phyloP scores from a whole-genome alignment of 2,888 invertebrate genomes.

The Ecdyonurus torrentis region DNA sequence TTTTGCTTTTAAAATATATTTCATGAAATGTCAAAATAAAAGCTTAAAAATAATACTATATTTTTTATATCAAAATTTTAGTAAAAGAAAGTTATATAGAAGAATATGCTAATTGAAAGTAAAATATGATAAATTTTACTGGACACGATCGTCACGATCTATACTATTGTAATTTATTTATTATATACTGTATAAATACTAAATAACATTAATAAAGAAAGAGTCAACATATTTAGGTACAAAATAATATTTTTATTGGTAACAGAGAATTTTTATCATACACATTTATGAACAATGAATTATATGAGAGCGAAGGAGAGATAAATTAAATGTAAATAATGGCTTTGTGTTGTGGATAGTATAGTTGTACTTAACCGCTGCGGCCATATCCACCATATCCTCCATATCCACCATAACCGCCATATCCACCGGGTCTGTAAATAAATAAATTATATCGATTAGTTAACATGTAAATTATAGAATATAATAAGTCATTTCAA shows the following conservation, averaged over 20 bases:
- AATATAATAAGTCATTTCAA: too few species aligned
- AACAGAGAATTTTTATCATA: background rate
- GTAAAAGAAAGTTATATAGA: too few species aligned
- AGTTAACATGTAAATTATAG: too few species aligned
- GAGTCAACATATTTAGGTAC: background rate
- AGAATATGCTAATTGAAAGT: too few species aligned
- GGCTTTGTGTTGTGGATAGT: background rate
- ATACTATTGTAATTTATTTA: too few species aligned
- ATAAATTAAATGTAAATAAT: background rate
- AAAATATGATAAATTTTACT: background rate
- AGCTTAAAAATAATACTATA: too few species aligned
- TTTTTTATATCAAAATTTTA: too few species aligned
- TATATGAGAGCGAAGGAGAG: background rate
- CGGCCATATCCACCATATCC: constrained; percentile 1
- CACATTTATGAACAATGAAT: background rate
- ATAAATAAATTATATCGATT: too few species aligned
- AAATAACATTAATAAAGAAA: background rate
- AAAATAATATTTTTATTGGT: background rate
- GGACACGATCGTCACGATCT: background rate
- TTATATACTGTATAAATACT: background rate
- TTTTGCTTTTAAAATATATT: too few species aligned
- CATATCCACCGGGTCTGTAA: background rate
- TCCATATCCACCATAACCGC: background rate
- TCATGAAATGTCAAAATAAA: too few species aligned
- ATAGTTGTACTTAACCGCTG: background rate